Evolutionary conservation across 2,113 vertebrate species (phyloP).

Genomic region (Anser cygnoides): DNA sequence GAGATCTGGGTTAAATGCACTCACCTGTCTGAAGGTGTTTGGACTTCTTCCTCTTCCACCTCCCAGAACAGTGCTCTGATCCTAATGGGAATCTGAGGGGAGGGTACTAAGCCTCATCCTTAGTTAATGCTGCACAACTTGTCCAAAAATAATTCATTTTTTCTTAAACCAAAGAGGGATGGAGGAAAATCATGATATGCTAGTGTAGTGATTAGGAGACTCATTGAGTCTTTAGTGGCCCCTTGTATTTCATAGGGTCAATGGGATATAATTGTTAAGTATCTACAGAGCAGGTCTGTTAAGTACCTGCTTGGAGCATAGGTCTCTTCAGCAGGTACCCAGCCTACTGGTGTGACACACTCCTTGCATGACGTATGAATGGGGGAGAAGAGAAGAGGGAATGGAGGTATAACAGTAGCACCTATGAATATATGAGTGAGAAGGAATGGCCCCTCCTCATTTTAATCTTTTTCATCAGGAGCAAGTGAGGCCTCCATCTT

Average conservation of each 20-base stretch:
- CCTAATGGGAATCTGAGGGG: background rate
- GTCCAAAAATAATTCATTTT: background rate
- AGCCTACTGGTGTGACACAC: background rate
- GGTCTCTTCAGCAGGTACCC: background rate
- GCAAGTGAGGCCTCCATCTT: fast-evolving
- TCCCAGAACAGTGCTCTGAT: background rate
- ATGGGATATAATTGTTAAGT: background rate
- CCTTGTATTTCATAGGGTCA: background rate
- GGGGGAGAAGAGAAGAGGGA: background rate
- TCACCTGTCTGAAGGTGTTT: background rate
- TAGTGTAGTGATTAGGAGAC: background rate
- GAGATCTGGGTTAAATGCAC: background rate
- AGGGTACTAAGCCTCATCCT: background rate
- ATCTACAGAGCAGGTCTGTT: background rate
- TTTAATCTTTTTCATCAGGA: background rate
- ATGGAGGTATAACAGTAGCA: background rate
- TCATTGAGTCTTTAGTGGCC: background rate
- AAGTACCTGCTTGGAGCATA: background rate
- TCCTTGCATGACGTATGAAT: background rate
- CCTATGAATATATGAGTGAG: background rate
- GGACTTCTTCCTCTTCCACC: background rate
- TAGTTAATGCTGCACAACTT: background rate
- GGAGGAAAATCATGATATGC: background rate
- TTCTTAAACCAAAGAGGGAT: background rate
- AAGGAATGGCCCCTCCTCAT: background rate